Conservation (phyloP, 2,888 invertebrate species). For the Ectropis crepuscularia region DNA sequence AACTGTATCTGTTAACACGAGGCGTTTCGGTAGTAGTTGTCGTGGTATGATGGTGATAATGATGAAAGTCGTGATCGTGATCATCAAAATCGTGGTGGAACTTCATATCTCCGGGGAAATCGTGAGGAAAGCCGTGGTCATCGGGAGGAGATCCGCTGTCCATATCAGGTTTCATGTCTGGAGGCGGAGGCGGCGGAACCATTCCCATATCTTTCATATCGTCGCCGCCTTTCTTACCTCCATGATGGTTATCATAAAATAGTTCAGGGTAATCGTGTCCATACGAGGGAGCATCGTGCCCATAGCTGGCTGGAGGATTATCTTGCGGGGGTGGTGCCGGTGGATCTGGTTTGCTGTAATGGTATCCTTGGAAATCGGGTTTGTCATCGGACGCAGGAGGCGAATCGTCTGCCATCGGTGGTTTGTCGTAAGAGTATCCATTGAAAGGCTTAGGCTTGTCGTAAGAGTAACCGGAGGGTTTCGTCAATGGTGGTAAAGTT, state of each 20-base stretch:
- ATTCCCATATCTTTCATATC: constrained; percentile 65
- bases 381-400: constrained; percentile 53
- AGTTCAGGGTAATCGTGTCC: constrained; percentile 69
- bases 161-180: constrained; percentile 56
- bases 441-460: constrained; percentile 67
- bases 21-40: constrained; percentile 81
- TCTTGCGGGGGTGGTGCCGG: constrained; percentile 48
- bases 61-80: constrained; percentile 60
- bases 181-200: constrained; percentile 65
- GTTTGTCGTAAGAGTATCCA: constrained; percentile 73
- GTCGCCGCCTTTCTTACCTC: constrained; percentile 50
- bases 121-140: constrained; percentile 75
- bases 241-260: constrained; percentile 65
- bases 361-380: constrained; percentile 57
- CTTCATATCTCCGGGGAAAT: constrained; percentile 76
- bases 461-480: constrained; percentile 72
- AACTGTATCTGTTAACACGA: constrained; percentile 87
- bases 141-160: constrained; percentile 56
- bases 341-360: constrained; percentile 44
- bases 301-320: constrained; percentile 13
- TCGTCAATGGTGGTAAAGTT: constrained; percentile 57
- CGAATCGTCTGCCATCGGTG: constrained; percentile 56
- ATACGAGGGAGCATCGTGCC: constrained; percentile 42
- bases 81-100: constrained; percentile 75
- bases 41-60: constrained; percentile 67